Conservation (phyloP, 1,140 invertebrate species). For the Zaprionus africanus region DNA sequence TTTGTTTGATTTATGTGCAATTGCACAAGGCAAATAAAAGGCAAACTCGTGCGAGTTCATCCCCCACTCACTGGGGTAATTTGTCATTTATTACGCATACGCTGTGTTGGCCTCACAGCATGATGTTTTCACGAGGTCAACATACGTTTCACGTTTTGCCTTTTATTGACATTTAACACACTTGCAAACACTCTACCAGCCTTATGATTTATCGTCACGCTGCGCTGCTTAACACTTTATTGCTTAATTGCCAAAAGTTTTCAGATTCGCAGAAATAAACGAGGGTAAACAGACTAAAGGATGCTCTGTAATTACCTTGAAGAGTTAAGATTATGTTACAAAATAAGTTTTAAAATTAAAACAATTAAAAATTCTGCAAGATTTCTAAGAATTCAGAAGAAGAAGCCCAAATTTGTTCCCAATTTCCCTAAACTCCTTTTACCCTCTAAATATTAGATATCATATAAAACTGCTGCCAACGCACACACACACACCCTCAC, state of each 20-base stretch:
- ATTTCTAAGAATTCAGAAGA: neutral
- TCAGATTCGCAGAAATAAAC: constrained; percentile 10
- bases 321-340: too few species aligned
- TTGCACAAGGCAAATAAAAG: constrained; percentile 65
- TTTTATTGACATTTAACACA: constrained; percentile 77
- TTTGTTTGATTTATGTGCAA: constrained; percentile 81
- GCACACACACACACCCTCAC: neutral
- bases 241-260: constrained; percentile 61
- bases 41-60: neutral
- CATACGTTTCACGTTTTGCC: constrained; percentile 22
- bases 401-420: neutral
- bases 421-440: neutral
- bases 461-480: constrained; percentile 15
- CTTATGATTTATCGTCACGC: constrained; percentile 41
- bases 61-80: constrained; percentile 15
- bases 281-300: neutral
- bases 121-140: constrained; percentile 43
- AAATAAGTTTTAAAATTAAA: too few species aligned
- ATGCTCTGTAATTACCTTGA: neutral
- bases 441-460: constrained; percentile 20
- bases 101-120: constrained; percentile 59
- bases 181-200: constrained; percentile 16
- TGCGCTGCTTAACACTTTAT: constrained; percentile 38
- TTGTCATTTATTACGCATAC: constrained; percentile 77
- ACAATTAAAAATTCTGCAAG: too few species aligned